Conservation (phyloP, 1,140 invertebrate genomes). For the Brachionus sp. region DNA sequence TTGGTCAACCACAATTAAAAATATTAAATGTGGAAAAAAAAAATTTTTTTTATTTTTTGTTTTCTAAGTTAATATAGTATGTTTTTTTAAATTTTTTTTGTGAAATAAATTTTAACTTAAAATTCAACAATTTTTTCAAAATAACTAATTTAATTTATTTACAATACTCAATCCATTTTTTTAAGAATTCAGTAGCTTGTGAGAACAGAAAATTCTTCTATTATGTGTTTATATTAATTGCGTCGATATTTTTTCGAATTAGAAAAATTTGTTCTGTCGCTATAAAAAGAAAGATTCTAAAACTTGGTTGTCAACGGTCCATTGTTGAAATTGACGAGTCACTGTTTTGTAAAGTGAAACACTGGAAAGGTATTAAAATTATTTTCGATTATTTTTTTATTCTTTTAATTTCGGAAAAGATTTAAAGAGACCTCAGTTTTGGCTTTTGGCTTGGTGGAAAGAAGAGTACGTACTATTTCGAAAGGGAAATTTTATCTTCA, state of each 20-base stretch:
- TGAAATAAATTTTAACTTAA: too few relatives aligned
- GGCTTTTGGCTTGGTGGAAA: not conserved
- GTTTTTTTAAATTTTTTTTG: too few relatives aligned
- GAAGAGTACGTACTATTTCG: not conserved
- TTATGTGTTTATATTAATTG: too few relatives aligned
- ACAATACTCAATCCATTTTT: too few relatives aligned
- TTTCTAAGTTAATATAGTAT: too few relatives aligned
- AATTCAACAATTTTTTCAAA: too few relatives aligned
- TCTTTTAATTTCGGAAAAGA: slow-evolving; percentile 4
- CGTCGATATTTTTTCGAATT: not conserved
- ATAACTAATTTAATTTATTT: too few relatives aligned
- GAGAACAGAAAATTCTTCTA: too few relatives aligned
- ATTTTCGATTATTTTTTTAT: not conserved
- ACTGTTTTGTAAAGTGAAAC: slow-evolving; percentile 3
- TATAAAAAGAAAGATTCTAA: not conserved
- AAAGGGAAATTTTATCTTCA: not conserved
- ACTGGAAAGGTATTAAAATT: not conserved
- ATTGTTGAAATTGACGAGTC: slow-evolving; percentile 15
- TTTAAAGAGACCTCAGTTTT: not conserved
- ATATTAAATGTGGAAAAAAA: too few relatives aligned
- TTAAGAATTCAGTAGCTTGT: too few relatives aligned
- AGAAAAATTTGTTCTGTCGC: not conserved
- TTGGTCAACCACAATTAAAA: too few relatives aligned
- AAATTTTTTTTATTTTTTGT: too few relatives aligned
- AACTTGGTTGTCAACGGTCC: not conserved